Base-by-base conservation (phyloP, 2,113 vertebrate species). In the Syrmaticus mikado region DNA sequence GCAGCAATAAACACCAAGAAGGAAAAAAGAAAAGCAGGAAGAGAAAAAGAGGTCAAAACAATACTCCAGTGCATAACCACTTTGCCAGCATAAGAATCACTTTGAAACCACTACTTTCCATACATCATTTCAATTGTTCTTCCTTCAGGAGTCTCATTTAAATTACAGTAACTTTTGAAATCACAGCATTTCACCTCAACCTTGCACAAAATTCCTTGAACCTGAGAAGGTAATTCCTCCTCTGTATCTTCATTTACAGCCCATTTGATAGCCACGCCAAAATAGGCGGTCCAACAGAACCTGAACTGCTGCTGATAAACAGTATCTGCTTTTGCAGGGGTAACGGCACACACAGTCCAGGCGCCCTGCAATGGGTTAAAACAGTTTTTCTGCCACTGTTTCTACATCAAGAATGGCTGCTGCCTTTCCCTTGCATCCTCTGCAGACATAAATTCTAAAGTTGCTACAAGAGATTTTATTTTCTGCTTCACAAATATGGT, bases 201-300 rank as follows among this genome's bases (percentile, higher is more conserved):
- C 11, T 68, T 3, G 1, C 58, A 90, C 7, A 67, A 84, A 74
- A 58, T 7, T 32, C 22, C 34, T 0, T 4, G 41, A 78, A 84
- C 2, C 75, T 20, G 24, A 92, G 46, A 89, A 64, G 19, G 9
- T 38, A 53, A 0, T 0, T 40, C 25, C 77, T 45, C 18, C 14
- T 4, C 27, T 6, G 9, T 2, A 4, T 3, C 30, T 77, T 85
- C 27, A n/a, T 32, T 74, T 83, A 64, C 22, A 75, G 65, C 19
- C 19, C 3, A 19, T 55, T 16, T 65, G 22, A 90, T 20, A 34
- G 57, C 32, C 62, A 84, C 86, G 38, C 5, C 7, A 24, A 64
- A 62, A 25, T 38, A 77, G 6, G 14, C 2, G 60, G 21, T 6
- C 30, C 30, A 62, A 45, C 36, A 67, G 80, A 81, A 28, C 14